Conservation (phyloP, 1,140 invertebrate genomes). For the Hestina assimilis region DNA sequence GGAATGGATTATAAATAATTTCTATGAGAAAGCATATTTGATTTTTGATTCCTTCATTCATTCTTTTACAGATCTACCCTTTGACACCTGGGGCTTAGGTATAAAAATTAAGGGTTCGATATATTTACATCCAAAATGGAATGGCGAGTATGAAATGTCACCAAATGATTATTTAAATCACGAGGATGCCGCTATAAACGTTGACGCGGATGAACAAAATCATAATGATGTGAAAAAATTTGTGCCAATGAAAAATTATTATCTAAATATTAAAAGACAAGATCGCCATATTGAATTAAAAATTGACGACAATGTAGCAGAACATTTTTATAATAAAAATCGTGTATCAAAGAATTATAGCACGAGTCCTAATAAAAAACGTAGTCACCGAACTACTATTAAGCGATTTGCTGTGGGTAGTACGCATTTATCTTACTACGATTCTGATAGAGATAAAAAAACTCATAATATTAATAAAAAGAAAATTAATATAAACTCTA, state of each 20-base stretch:
- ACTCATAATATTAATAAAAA: neutral
- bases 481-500: neutral
- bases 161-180: slow-evolving; percentile 1
- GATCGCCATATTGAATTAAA: neutral
- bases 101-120: slow-evolving; percentile 34
- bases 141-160: too few relatives aligned
- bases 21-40: too few relatives aligned
- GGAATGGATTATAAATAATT: too few relatives aligned
- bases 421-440: neutral
- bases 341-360: neutral
- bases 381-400: neutral
- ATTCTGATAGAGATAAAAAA: too few relatives aligned
- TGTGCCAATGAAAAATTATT: too few relatives aligned
- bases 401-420: neutral
- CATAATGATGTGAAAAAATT: neutral
- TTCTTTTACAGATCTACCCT: neutral
- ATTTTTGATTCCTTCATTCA: too few relatives aligned
- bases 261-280: too few relatives aligned
- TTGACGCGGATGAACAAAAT: neutral
- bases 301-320: neutral
- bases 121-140: slow-evolving; percentile 37
- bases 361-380: neutral
- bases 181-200: neutral
- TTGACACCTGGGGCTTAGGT: neutral
- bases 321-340: neutral